These are phyloP conservation scores for Eupithecia subumbrata DNA, from an alignment of 2,888 invertebrate species.

Conservation along the genomic window DNA sequence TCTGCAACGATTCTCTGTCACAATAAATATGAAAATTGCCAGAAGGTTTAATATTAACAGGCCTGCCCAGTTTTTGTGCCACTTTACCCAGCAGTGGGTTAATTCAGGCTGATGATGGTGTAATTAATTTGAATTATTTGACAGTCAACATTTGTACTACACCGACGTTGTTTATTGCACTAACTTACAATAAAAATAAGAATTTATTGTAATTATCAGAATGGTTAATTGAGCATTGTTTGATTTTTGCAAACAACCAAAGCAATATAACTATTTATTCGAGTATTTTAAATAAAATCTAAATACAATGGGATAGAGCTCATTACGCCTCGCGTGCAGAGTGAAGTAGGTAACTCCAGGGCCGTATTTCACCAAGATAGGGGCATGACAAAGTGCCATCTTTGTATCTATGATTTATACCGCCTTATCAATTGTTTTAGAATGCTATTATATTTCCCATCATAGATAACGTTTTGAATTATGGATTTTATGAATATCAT, in stretches of 20 bases:
- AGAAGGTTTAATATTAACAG: background rate
- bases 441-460: conserved; percentile 20
- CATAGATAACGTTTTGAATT: conserved; percentile 10
- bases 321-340: background rate
- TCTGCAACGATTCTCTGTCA: background rate
- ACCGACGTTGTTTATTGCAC: background rate
- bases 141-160: background rate
- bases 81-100: background rate
- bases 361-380: conserved; percentile 42
- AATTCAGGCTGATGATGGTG: background rate
- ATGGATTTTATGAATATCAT: conserved; percentile 13
- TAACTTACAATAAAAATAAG: background rate
- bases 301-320: background rate
- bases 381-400: conserved; percentile 41
- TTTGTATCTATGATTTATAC: conserved; percentile 35
- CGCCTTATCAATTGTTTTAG: conserved; percentile 33
- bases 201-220: background rate
- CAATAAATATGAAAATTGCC: background rate
- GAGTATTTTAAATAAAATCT: background rate
- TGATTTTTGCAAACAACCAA: background rate
- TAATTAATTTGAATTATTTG: background rate
- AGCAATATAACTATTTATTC: background rate
- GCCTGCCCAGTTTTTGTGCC: background rate
- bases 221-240: background rate
- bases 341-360: conserved; percentile 6